These are phyloP conservation scores for Diplosoma virens DNA, from an alignment of 23 tunicate species.

Conservation along the genomic window DNA sequence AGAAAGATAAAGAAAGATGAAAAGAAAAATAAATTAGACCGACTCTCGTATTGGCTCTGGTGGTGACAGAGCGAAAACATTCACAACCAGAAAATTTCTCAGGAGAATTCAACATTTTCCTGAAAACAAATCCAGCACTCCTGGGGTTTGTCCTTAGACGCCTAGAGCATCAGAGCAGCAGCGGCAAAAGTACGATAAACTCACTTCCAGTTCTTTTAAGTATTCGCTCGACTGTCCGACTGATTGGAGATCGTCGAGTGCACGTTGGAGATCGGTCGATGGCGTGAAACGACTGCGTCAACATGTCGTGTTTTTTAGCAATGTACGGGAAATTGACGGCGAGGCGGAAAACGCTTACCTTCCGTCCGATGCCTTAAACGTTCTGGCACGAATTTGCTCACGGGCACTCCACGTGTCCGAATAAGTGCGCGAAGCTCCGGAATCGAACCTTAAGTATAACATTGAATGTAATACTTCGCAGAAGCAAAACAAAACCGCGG, in stretches of 20 bases:
- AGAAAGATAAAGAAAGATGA: too few species aligned
- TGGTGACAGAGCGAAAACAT: too few species aligned
- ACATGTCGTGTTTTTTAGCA: background rate
- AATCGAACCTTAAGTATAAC: conserved; percentile 48
- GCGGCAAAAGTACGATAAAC: too few species aligned
- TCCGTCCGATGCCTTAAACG: conserved; percentile 41
- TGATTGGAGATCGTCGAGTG: conserved; percentile 79
- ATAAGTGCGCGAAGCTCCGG: conserved; percentile 43
- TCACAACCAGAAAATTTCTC: too few species aligned
- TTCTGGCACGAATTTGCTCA: conserved; percentile 52
- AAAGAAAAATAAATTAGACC: too few species aligned
- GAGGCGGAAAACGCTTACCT: conserved; percentile 11
- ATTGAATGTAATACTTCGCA: too few species aligned
- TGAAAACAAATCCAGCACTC: too few species aligned
- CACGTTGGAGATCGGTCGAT: conserved; percentile 75
- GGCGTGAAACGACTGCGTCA: conserved; percentile 8
- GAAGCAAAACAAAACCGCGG: too few species aligned
- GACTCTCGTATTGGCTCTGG: too few species aligned
- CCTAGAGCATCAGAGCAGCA: too few species aligned
- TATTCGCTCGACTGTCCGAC: conserved; percentile 71
- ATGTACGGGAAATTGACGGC: background rate
- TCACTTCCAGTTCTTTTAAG: conserved; percentile 77
- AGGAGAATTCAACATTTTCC: too few species aligned
- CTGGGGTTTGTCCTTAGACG: too few species aligned
- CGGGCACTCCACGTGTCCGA: conserved; percentile 75